Evolutionary conservation across 2,888 invertebrate species (phyloP).

Genomic region (Tromatobia lineatoria): DNA sequence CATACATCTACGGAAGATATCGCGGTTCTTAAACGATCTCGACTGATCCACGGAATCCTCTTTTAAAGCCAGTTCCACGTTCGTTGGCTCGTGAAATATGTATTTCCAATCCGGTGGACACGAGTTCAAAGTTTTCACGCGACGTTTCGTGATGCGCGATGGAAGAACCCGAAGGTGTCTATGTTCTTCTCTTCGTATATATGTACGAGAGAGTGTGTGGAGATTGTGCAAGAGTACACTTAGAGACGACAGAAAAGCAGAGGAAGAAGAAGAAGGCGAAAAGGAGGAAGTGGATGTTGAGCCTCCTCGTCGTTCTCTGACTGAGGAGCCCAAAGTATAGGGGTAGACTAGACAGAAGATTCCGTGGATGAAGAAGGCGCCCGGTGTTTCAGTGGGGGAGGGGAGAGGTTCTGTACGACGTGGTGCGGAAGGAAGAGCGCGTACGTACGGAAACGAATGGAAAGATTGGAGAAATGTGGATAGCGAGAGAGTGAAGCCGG

Average conservation of each 20-base stretch:
- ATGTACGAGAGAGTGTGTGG: constrained; percentile 1
- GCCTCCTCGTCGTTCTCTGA: constrained; percentile 43
- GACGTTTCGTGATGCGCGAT: constrained; percentile 42
- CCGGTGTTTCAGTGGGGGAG: constrained; percentile 5
- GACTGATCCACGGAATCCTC: constrained; percentile 45
- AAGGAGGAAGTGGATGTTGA: constrained; percentile 40
- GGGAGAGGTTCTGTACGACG: constrained; percentile 47
- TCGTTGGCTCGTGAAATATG: constrained; percentile 69
- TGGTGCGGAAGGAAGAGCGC: constrained; percentile 61
- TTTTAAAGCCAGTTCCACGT: constrained; percentile 33
- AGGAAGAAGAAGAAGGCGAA: constrained; percentile 39
- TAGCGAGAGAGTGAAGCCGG: constrained; percentile 40
- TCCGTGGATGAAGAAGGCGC: constrained; percentile 53
- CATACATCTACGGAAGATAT: neutral
- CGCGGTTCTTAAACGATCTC: neutral
- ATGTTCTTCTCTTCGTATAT: neutral
- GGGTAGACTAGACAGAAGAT: constrained; percentile 56
- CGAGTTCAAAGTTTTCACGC: constrained; percentile 59
- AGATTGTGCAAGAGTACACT: constrained; percentile 26
- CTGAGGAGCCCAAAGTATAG: constrained; percentile 42
- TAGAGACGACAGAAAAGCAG: constrained; percentile 29
- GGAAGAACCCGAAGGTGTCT: constrained; percentile 52
- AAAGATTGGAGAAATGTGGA: constrained; percentile 54
- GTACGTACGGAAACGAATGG: constrained; percentile 65
- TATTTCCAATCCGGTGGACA: constrained; percentile 70